Base-by-base conservation (phyloP, 2,888 invertebrate species). In the Nomada ferruginata region DNA sequence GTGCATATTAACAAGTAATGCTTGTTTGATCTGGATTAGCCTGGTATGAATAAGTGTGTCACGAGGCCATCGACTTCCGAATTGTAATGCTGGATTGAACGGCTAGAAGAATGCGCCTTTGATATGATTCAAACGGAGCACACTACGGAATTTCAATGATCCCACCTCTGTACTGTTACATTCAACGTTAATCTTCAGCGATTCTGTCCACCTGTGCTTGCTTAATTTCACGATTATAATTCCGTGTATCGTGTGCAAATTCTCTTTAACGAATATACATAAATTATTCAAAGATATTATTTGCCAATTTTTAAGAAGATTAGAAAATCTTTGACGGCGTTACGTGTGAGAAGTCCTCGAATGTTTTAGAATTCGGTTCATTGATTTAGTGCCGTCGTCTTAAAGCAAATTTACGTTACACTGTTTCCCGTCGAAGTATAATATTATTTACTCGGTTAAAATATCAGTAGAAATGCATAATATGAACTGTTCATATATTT, bases 81-180 rank as follows among this genome's bases (percentile, higher is more conserved):
- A 83, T 82, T 80, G 52, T 76, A 80, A 85, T 80, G 83, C 75
- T 64, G 73, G 83, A 74, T 74, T 75, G 69, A 64, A 63, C 64
- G 61, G 60, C 76, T 82, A 79, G 85, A 82, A 76, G 80, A 80
- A 59, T 75, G 70, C 47, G 52, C 65, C 79, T 79, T 74, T 66
- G 75, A 71, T 75, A 75, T 68, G 50, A 80, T 75, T 64, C 63
- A 47, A 82, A 63, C 18, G 75, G 42, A 47, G 53, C 44, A n/a
- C 63, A 23, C 44, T 10, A 3, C n/a, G 47, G 75, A 82, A 82
- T 82, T 71, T 55, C 61, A 76, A 82, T 78, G n/a, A 72, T 68
- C 52, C 13, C 20, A 15, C 23, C 7, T 23, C 26, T 36, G 53
- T 68, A 76, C 65, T 63, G 78, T 66, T 61, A 77, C 71, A 13